Conservation (phyloP, 2,888 invertebrate genomes). For the Colletes collaris region DNA sequence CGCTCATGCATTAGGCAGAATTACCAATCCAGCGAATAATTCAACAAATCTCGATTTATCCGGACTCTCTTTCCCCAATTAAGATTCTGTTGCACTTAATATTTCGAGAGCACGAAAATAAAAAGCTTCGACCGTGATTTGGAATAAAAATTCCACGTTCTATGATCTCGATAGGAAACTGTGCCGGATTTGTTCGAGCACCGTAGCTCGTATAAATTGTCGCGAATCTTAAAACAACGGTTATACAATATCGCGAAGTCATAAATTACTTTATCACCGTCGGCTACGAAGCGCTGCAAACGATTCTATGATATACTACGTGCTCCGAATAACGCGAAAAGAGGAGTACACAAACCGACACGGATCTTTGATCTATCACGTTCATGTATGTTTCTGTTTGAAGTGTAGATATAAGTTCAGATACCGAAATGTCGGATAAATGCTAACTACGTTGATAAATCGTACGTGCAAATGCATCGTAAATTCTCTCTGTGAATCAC, state of each 20-base stretch:
- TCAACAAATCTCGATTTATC: no score
- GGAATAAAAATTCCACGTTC: neutral
- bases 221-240: conserved; percentile 38
- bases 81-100: no score
- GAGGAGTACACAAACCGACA: neutral
- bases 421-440: conserved; percentile 55
- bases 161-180: neutral
- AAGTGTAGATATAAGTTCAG: conserved; percentile 57
- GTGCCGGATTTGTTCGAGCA: neutral
- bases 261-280: conserved; percentile 43
- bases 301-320: conserved; percentile 41
- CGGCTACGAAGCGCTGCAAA: neutral
- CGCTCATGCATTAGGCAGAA: neutral
- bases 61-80: no score
- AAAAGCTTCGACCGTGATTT: neutral
- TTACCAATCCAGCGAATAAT: neutral
- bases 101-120: neutral
- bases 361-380: conserved; percentile 37
- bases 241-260: conserved; percentile 28
- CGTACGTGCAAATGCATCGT: conserved; percentile 45
- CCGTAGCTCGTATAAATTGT: conserved; percentile 26
- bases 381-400: conserved; percentile 42
- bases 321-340: conserved; percentile 19
- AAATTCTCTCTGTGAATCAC: conserved; percentile 41
- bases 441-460: conserved; percentile 48